A percentile compares a stretch with the other conserved stretches of the same genome.
These are phyloP conservation scores for Gila orcuttii DNA, from an alignment of 2,113 vertebrate species.

Conservation along the genomic window DNA sequence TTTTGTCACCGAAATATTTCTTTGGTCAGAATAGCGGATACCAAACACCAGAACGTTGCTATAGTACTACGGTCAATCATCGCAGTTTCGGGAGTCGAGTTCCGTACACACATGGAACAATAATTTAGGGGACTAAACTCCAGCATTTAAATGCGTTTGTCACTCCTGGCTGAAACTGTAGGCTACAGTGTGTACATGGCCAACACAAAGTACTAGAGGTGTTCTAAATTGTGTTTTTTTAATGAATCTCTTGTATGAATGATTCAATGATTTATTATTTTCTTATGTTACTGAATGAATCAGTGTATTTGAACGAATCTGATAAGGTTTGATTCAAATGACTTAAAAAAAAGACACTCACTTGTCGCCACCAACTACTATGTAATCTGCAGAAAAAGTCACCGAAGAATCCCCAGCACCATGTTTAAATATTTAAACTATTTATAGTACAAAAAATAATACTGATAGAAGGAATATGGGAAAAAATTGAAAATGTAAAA, in stretches of 20 bases:
- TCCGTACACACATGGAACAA: too few species aligned
- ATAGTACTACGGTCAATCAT: too few species aligned
- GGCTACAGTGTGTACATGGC: too few species aligned
- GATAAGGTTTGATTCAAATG: too few species aligned
- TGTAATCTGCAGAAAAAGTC: neutral
- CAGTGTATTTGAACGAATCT: neutral
- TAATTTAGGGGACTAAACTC: neutral
- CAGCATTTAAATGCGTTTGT: too few species aligned
- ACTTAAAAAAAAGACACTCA: neutral
- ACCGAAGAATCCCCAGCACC: neutral
- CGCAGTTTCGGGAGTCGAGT: too few species aligned
- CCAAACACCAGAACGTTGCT: too few species aligned
- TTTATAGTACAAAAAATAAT: neutral
- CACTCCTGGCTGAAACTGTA: too few species aligned
- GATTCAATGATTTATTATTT: neutral
- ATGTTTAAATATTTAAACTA: too few species aligned
- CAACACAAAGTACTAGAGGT: too few species aligned
- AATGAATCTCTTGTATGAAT: neutral
- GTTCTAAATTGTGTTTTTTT: neutral
- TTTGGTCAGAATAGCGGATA: too few species aligned
- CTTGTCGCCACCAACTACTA: neutral
- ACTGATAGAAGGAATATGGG: neutral
- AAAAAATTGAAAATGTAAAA: neutral
- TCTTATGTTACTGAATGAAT: neutral
- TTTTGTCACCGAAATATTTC: too few species aligned